Evolutionary conservation across 2,888 invertebrate species (phyloP), one percentile per base, ranked within the genome.

Genomic region (Caprella mutica): DNA sequence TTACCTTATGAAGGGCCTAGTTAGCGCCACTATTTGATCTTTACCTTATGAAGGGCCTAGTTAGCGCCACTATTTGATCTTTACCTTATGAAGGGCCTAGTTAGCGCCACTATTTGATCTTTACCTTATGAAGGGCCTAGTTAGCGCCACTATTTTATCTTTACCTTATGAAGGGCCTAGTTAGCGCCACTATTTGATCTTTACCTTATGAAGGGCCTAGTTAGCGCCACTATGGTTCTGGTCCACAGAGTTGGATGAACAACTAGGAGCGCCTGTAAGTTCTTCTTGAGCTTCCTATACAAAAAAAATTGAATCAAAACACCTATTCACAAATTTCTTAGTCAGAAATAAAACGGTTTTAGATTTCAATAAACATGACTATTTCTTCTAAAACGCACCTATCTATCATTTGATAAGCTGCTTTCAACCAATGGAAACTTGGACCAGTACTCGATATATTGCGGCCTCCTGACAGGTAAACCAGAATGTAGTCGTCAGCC

Each of bases 231-330:
- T 69, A 91, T 81, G 0, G 90, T 87, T 72, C 86, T 88, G 58
- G 91, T 77, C 89, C 89, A 91, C 69, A 91, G 82, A 1, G 90
- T 90, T 0, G 91, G 91, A 75, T 92, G 91, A 5, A 91, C 89
- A 66, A 92, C 74, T 71, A 88, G 86, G 67, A 92, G 76, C 60
- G 83, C 84, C 71, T 86, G 87, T 62, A 92, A 75, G 71, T 87
- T 90, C 74, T 92, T 92, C 57, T 87, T 77, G 69, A 91, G 77
- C 66, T 83, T 77, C 59, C 84, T 75, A n/a, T n/a, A n/a, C n/a
- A n/a, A n/a, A n/a, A n/a, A n/a, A n/a, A n/a, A n/a, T n/a, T n/a
- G n/a, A n/a, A n/a, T n/a, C n/a, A n/a, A n/a, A n/a, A n/a, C n/a
- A n/a, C n/a, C n/a, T n/a, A n/a, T n/a, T n/a, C n/a, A n/a, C n/a